Conservation (phyloP, 1,140 invertebrate genomes). For the Metopolophium dirhodum region DNA sequence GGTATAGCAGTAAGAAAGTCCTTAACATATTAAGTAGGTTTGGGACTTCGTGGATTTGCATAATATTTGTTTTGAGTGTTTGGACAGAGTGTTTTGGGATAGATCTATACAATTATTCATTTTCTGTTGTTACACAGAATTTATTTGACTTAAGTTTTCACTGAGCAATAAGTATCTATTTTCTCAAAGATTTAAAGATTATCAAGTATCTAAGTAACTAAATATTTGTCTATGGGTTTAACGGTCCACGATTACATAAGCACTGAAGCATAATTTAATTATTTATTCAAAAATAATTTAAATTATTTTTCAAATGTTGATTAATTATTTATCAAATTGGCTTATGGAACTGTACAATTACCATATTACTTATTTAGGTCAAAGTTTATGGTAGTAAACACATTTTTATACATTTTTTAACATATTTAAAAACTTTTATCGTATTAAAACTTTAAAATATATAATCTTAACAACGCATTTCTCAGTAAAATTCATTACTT, state of each 20-base stretch:
- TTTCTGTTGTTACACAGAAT: background rate
- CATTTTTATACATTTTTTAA: constrained; percentile 41
- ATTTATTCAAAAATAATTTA: background rate
- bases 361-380: constrained; percentile 10
- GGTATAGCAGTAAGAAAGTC: background rate
- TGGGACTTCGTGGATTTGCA: constrained; percentile 28
- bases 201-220: constrained; percentile 4
- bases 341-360: background rate
- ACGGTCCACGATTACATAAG: background rate
- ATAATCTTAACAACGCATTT: background rate
- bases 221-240: constrained; percentile 20
- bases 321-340: background rate
- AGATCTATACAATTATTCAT: constrained; percentile 33
- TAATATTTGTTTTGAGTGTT: constrained; percentile 49
- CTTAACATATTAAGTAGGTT: constrained; percentile 24
- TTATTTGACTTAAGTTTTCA: constrained; percentile 38
- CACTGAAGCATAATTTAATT: background rate
- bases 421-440: constrained; percentile 34
- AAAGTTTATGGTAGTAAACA: background rate
- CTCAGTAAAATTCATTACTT: background rate
- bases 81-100: background rate
- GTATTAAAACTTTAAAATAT: constrained; percentile 36
- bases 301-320: background rate
- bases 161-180: background rate
- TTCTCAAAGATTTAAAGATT: background rate